phyloP scores from a whole-genome alignment of 2,797 vertebrate species.

The Syngnathus acus region DNA sequence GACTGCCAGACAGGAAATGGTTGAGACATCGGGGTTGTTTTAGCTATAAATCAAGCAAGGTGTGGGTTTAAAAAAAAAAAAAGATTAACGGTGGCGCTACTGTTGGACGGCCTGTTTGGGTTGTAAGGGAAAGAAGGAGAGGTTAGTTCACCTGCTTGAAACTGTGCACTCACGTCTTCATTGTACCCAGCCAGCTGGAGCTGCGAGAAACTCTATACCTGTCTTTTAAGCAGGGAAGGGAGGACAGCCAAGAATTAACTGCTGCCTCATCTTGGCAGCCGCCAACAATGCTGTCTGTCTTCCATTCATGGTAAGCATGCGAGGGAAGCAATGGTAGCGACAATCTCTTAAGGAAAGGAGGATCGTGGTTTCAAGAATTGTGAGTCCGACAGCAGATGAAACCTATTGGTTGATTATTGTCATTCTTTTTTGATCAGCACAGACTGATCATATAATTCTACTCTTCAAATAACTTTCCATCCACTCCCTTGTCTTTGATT shows the following conservation, averaged over 20 bases:
- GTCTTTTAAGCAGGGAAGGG: constrained; percentile 71
- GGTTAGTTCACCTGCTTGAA: constrained; percentile 67
- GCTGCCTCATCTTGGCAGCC: constrained; percentile 72
- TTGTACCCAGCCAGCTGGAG: constrained; percentile 72
- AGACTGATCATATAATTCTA: too few relatives aligned
- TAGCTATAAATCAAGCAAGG: constrained; percentile 36
- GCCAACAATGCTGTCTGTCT: constrained; percentile 66
- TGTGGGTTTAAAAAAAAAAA: constrained; percentile 21
- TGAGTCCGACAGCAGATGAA: constrained; percentile 12
- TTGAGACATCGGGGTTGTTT: constrained; percentile 27
- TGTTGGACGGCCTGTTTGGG: constrained; percentile 36
- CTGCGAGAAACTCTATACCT: constrained; percentile 76
- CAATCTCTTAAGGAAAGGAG: constrained; percentile 16
- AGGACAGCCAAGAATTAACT: constrained; percentile 75
- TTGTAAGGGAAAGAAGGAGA: constrained; percentile 39
- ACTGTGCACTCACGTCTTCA: constrained; percentile 58
- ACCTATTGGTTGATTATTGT: background rate
- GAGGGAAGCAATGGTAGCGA: constrained; percentile 43
- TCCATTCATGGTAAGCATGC: constrained; percentile 60
- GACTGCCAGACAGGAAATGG: constrained; percentile 41
- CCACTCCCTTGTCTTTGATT: background rate
- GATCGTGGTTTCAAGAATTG: constrained; percentile 27
- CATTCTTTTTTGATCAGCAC: background rate
- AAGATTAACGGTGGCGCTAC: constrained; percentile 34
- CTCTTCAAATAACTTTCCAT: background rate